Base-by-base conservation (phyloP, 2,113 vertebrate genomes). In the Tichodroma muraria region DNA sequence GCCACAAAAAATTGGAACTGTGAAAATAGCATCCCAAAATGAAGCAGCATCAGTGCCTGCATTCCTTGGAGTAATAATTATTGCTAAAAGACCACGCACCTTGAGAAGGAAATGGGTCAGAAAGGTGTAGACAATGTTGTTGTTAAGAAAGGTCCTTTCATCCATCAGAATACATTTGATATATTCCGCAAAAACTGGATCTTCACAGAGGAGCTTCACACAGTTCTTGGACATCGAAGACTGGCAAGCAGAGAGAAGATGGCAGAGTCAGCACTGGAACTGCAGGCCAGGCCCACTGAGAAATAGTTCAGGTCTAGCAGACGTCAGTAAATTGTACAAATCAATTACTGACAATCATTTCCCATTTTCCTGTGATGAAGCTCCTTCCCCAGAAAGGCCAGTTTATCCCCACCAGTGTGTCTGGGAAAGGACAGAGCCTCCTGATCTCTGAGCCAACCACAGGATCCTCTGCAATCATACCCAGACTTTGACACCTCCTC, bases 111-210 rank as follows among this genome's bases (percentile, higher is more conserved):
- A 99, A 97, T 99, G 99, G 81, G 98, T 99, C 97, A 99, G 98
- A 98, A 99, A 99, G 73, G 99, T 98, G 91, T 99, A 99, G 10
- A 99, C 99, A 63, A 98, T 91, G 45, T 98, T 99, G 97, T 99
- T 99, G 98, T 99, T 99, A 57, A 99, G 98, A 84, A 99, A 99
- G 73, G 98, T 98, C 94, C 99, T 98, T 98, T 99, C 99, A 65
- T 99, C 99, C 99, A 99, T 99, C 94, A 99, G 97, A 96, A 99
- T 99, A 76, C 99, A 99, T 92, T 99, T 99, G 94, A 99, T 99
- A 95, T 99, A 99, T 95, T 99, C 99, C 85, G 99, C 99, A 94
- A 99, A 99, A 69, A 99, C 99, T 0, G 99, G 99, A 87, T 99
- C 99, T 96, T 99, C 99, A 73, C 99, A 99, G 88, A 99, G 98